These are phyloP conservation scores for Crambe crambe DNA, from an alignment of 37 sponge, comb jelly and placozoan genomes.

Conservation along the genomic window DNA sequence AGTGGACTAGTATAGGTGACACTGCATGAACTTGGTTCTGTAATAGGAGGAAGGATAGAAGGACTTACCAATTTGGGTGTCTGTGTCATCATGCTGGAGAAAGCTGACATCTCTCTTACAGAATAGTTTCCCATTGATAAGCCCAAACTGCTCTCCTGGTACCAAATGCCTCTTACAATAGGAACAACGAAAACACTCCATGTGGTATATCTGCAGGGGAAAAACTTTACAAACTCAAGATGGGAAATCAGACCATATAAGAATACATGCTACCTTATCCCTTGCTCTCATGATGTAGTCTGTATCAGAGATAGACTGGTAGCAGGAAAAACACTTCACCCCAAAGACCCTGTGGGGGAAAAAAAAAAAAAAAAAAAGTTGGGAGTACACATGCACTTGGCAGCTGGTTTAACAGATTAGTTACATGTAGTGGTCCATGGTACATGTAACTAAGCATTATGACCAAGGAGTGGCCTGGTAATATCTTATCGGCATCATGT, in stretches of 20 bases:
- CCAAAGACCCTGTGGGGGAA: slow-evolving; percentile 67
- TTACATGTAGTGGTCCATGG: no score
- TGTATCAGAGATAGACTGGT: slow-evolving; percentile 31
- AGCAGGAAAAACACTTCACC: slow-evolving; percentile 53
- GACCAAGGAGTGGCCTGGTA: no score
- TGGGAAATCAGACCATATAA: no score
- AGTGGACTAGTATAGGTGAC: no score
- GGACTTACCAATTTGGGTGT: background rate
- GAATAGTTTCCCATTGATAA: slow-evolving; percentile 49
- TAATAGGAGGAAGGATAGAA: no score
- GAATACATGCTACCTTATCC: slow-evolving; percentile 30
- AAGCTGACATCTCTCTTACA: slow-evolving; percentile 55
- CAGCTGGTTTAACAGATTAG: no score
- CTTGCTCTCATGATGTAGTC: slow-evolving; percentile 77
- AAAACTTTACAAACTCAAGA: background rate
- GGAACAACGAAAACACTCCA: slow-evolving; percentile 77
- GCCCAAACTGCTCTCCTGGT: slow-evolving; percentile 68
- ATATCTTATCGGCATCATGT: no score
- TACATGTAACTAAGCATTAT: no score
- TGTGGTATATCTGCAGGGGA: slow-evolving; percentile 57
- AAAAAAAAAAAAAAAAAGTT: no score
- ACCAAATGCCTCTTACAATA: slow-evolving; percentile 47
- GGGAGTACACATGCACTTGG: no score
- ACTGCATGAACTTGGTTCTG: no score
- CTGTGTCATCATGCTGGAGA: background rate